Base-by-base conservation (phyloP, 2,797 vertebrate species). In the Lindbergichthys nudifrons region DNA sequence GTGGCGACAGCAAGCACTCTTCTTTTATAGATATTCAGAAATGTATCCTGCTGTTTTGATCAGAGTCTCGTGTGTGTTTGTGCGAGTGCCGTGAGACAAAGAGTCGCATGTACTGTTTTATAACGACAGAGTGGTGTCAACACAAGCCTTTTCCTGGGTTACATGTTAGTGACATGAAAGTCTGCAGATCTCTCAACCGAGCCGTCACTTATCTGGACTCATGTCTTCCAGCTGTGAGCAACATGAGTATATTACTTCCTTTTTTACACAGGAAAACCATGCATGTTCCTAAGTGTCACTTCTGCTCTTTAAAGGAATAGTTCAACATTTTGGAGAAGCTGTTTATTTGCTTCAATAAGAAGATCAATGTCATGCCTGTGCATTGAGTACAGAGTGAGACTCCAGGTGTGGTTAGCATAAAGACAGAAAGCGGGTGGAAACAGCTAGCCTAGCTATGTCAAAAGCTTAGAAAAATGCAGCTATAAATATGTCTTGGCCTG, bases 21-120 rank as follows among this genome's bases (percentile, higher is more conserved):
- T 77, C 62, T 83, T 88, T 89, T 80, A 11, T 86, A 83, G 58
- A 75, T 86, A 82, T 79, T 70, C 82, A 42, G 41, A 87, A 63
- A 79, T 75, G 78, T 89, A 87, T 85, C 81, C 74, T 78, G 84
- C 71, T 86, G 82, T 81, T 82, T 80, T 84, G 81, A 58, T 81
- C 74, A 16, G 72, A 73, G 87, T 88, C 70, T 79, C 8, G 82
- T 86, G 85, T 81, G 79, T 80, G 86, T 89, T 77, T 63, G 83
- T 87, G 86, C 64, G 86, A 76, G 74, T 89, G 85, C 77, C 78
- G 74, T 61, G 77, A 81, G 81, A 82, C 80, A 48, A 79, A 75
- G 67, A 81, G 70, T 74, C 84, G 90, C 92, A 92, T 91, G 89
- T 79, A 64, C 75, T 66, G 74, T 81, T 87, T 83, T 75, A 13